phyloP scores from a whole-genome alignment of 2,888 invertebrate species.

The Abscondita cerata region DNA sequence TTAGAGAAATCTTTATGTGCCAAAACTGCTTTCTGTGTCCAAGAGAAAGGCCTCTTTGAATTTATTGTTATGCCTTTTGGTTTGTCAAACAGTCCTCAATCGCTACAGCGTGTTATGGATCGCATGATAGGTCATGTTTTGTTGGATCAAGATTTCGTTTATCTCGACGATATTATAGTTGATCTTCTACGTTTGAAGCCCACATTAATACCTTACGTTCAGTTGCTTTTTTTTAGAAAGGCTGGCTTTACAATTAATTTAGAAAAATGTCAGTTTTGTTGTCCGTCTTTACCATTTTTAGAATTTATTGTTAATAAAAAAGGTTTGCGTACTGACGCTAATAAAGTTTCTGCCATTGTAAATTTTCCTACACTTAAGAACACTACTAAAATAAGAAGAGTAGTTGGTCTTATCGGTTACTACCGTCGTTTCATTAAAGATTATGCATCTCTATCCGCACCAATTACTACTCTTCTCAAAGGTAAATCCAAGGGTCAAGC shows the following conservation, averaged over 20 bases:
- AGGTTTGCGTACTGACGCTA: constrained; percentile 42
- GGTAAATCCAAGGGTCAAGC: constrained; percentile 15
- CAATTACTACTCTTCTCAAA: background rate
- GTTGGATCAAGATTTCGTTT: background rate
- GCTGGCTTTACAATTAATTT: constrained; percentile 37
- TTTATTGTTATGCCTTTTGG: constrained; percentile 41
- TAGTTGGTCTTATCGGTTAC: constrained; percentile 41
- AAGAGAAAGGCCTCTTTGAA: constrained; percentile 41
- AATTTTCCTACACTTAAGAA: constrained; percentile 41
- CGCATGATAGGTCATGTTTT: constrained; percentile 27
- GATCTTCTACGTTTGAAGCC: constrained; percentile 24
- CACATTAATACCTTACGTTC: constrained; percentile 32
- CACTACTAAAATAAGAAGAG: constrained; percentile 37
- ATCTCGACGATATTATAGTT: constrained; percentile 11
- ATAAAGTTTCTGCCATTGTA: constrained; percentile 42
- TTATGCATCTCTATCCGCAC: constrained; percentile 22
- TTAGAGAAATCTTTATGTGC: constrained; percentile 35
- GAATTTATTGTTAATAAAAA: constrained; percentile 42
- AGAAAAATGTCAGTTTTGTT: constrained; percentile 32
- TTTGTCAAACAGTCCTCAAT: constrained; percentile 36
- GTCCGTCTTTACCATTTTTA: constrained; percentile 38
- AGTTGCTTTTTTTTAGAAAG: constrained; percentile 28
- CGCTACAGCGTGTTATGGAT: constrained; percentile 38
- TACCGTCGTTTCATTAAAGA: constrained; percentile 42
- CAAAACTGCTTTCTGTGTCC: constrained; percentile 48